These are phyloP conservation scores for Euborellia annulipes DNA, from an alignment of 1,140 invertebrate genomes.

Conservation along the genomic window DNA sequence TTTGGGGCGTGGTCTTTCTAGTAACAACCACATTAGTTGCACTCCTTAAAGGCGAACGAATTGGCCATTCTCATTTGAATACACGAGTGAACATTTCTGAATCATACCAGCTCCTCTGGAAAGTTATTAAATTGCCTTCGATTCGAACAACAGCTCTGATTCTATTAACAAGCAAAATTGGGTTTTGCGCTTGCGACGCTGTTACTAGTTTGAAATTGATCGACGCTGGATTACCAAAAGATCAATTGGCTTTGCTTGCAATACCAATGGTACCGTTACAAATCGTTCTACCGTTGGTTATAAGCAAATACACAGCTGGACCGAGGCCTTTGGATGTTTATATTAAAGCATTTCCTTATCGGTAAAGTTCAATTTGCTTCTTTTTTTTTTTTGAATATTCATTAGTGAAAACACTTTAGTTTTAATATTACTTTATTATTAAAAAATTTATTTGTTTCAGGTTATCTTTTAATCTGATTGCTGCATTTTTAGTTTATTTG, in stretches of 20 bases:
- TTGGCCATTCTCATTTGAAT: slow-evolving; percentile 21
- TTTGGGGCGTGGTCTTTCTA: slow-evolving; percentile 90
- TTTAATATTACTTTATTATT: not conserved
- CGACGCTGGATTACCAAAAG: slow-evolving; percentile 89
- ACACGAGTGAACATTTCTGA: slow-evolving; percentile 17
- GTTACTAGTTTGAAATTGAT: slow-evolving; percentile 89
- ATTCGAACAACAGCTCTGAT: slow-evolving; percentile 63
- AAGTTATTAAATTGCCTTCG: slow-evolving; percentile 70
- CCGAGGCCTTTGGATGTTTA: slow-evolving; percentile 77
- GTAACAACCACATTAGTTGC: slow-evolving; percentile 79
- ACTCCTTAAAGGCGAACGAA: slow-evolving; percentile 68
- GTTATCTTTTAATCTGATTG: slow-evolving; percentile 67
- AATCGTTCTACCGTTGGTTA: slow-evolving; percentile 78
- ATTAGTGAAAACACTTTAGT: not conserved
- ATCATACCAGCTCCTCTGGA: slow-evolving; percentile 71
- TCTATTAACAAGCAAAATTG: slow-evolving; percentile 85
- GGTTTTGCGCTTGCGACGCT: slow-evolving; percentile 90
- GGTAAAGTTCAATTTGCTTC: too few species aligned
- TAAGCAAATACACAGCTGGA: slow-evolving; percentile 78
- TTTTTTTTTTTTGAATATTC: not conserved
- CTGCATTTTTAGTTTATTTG: slow-evolving; percentile 66
- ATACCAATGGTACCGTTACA: slow-evolving; percentile 89
- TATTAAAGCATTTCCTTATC: slow-evolving; percentile 74
- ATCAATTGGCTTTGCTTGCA: slow-evolving; percentile 79
- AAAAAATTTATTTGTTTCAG: slow-evolving; percentile 29